phyloP scores from a whole-genome alignment of 2,888 invertebrate species.

The Zaprionus bogoriensis region DNA sequence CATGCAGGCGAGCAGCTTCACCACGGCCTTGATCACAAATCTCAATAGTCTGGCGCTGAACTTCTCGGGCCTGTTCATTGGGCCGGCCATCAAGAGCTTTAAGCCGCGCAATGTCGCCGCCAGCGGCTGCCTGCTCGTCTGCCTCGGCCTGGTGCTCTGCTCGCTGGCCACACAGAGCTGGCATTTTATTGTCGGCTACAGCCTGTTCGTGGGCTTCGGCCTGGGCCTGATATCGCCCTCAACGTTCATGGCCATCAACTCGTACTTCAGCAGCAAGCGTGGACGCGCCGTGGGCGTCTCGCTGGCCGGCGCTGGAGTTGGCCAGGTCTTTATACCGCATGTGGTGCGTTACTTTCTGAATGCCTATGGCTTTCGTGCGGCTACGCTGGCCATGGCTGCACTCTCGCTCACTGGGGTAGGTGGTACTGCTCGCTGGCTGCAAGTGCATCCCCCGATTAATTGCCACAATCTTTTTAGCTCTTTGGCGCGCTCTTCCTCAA shows the following conservation, averaged over 20 bases:
- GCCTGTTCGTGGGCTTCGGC: constrained; percentile 85
- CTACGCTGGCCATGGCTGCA: constrained; percentile 86
- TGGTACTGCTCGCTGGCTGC: no score
- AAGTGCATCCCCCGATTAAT: no score
- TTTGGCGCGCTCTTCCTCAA: constrained; percentile 85
- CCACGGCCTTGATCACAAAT: constrained; percentile 87
- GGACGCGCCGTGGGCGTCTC: constrained; percentile 90
- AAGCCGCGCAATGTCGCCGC: constrained; percentile 85
- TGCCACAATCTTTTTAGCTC: constrained; percentile 80
- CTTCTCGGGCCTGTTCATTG: constrained; percentile 86
- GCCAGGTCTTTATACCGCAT: constrained; percentile 90
- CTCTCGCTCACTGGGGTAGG: constrained; percentile 87
- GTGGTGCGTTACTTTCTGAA: constrained; percentile 87
- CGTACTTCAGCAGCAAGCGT: constrained; percentile 87
- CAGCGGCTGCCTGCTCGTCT: constrained; percentile 84
- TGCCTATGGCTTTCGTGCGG: constrained; percentile 86
- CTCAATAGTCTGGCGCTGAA: constrained; percentile 84
- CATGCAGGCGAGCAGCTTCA: constrained; percentile 87
- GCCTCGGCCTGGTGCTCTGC: constrained; percentile 84
- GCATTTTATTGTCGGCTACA: constrained; percentile 85
- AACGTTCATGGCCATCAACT: constrained; percentile 88
- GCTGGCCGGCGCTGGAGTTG: constrained; percentile 89
- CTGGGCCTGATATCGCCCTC: constrained; percentile 89
- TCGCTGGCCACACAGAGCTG: constrained; percentile 84
- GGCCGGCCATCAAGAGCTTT: constrained; percentile 86